phyloP scores from a whole-genome alignment of 2,797 vertebrate species.

The Platyrinchus mystaceus region DNA sequence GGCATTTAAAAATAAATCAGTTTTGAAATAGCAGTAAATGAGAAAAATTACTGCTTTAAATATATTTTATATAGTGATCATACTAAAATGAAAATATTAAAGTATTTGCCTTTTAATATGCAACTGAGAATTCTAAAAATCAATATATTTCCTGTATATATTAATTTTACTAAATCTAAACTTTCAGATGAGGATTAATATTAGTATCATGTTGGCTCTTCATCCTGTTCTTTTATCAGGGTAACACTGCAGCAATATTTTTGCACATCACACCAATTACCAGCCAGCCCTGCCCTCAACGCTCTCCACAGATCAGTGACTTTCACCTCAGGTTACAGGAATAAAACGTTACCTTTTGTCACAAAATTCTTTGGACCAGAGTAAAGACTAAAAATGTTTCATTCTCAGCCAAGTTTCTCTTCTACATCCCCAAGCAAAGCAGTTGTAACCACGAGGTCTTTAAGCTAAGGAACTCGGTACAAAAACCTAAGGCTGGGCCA shows the following conservation, averaged over 20 bases:
- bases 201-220: neutral
- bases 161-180: neutral
- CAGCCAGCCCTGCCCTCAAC: neutral
- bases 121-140: neutral
- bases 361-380: neutral
- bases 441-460: neutral
- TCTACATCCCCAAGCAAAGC: neutral
- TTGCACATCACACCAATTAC: neutral
- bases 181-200: neutral
- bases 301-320: neutral
- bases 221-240: neutral
- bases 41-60: neutral
- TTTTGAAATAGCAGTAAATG: neutral
- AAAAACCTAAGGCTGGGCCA: neutral
- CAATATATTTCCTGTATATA: neutral
- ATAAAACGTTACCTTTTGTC: neutral
- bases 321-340: fast-evolving
- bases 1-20: neutral
- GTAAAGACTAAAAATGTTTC: neutral
- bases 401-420: neutral
- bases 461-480: neutral
- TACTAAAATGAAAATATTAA: neutral
- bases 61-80: neutral
- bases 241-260: neutral
- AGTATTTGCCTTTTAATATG: neutral